A percentile compares a stretch with the other conserved stretches of the same genome.
Evolutionary conservation across 2,797 vertebrate genomes (phyloP).

Genomic region (Fistularia commersonii): DNA sequence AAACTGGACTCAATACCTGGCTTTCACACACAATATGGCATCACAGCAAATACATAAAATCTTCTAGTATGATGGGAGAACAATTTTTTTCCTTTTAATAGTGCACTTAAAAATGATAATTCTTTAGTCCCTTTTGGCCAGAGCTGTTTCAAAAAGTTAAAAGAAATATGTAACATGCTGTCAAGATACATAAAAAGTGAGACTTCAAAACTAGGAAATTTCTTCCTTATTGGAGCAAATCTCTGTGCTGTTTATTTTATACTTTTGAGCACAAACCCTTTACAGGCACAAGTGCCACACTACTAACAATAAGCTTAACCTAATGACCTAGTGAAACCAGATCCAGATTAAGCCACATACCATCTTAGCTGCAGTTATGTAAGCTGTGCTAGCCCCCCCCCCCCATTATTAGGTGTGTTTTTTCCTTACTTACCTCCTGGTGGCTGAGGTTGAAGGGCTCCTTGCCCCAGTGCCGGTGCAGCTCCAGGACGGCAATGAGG

Average conservation of each 20-base stretch:
- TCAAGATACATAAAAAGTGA: too few relatives aligned
- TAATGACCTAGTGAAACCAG: slow-evolving; percentile 27
- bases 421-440: slow-evolving; percentile 84
- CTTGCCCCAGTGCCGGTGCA: slow-evolving; percentile 90
- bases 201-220: too few relatives aligned
- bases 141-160: too few relatives aligned
- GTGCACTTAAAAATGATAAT: too few relatives aligned
- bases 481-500: slow-evolving; percentile 94
- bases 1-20: too few relatives aligned
- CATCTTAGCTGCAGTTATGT: slow-evolving; percentile 46
- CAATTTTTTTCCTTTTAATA: neutral
- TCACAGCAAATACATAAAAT: neutral
- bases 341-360: slow-evolving; percentile 49
- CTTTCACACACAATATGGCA: too few relatives aligned
- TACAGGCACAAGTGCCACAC: neutral
- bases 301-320: slow-evolving; percentile 16
- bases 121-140: too few relatives aligned
- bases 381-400: slow-evolving; percentile 35
- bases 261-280: neutral
- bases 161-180: too few relatives aligned
- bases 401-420: slow-evolving; percentile 31
- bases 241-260: too few relatives aligned
- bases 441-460: slow-evolving; percentile 92
- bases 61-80: neutral
- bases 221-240: too few relatives aligned